A percentile compares a stretch with the other conserved stretches of the same genome.
phyloP scores from a whole-genome alignment of 2,797 vertebrate genomes.

The Enteromius thamalakanensis region DNA sequence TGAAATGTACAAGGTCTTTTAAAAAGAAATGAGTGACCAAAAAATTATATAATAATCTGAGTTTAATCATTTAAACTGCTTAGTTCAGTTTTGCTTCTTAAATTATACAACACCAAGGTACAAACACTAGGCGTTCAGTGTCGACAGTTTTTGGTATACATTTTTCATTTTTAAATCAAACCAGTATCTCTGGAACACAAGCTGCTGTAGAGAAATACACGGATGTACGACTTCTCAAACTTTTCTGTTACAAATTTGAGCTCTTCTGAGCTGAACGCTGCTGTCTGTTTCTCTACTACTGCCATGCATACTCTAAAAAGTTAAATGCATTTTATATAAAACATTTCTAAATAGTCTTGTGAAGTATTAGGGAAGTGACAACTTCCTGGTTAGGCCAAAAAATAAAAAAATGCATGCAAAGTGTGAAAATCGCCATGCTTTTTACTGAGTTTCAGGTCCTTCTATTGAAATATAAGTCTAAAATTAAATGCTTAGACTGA shows the following conservation, averaged over 20 bases:
- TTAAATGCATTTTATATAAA: neutral
- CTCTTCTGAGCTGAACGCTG: conserved; percentile 11
- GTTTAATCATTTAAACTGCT: neutral
- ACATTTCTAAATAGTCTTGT: conserved; percentile 7
- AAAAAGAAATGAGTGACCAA: neutral
- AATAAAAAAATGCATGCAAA: conserved; percentile 51
- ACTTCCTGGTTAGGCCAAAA: conserved; percentile 32
- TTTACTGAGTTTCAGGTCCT: conserved; percentile 58
- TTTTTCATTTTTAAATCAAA: conserved; percentile 33
- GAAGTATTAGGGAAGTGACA: conserved; percentile 55
- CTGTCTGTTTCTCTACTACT: neutral
- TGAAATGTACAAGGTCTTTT: neutral
- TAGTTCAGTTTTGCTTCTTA: neutral
- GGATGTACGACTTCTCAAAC: neutral
- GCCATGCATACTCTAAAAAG: neutral
- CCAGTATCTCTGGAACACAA: conserved; percentile 16
- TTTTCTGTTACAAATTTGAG: conserved; percentile 15
- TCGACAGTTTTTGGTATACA: conserved; percentile 19
- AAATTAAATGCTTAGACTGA: conserved; percentile 22
- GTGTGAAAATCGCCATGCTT: conserved; percentile 38
- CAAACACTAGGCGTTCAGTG: neutral
- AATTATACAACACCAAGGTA: neutral
- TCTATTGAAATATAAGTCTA: conserved; percentile 1
- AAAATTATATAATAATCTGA: neutral
- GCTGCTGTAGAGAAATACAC: neutral